A percentile compares a stretch with the other conserved stretches of the same genome.
These are phyloP conservation scores for Alaudala cheleensis DNA, from an alignment of 2,113 vertebrate genomes.

Conservation along the genomic window DNA sequence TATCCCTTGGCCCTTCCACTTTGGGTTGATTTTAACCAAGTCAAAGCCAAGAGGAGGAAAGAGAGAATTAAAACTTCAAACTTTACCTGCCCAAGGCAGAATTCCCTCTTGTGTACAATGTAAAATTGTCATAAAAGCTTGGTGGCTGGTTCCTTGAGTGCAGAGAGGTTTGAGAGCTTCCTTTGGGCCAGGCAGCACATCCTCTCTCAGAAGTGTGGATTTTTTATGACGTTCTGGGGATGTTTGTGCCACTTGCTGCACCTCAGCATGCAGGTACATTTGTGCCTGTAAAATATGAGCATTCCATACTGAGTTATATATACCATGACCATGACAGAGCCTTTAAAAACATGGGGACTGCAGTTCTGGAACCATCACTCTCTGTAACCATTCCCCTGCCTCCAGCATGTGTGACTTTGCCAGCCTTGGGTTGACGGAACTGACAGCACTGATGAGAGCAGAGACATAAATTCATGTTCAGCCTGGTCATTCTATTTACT, in stretches of 20 bases:
- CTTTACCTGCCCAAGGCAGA: neutral
- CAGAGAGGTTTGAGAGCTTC: neutral
- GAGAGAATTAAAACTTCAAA: neutral
- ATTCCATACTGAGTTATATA: neutral
- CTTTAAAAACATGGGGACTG: neutral
- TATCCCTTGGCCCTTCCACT: neutral
- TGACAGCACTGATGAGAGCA: neutral
- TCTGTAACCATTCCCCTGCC: neutral
- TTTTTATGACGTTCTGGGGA: neutral
- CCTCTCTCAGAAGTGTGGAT: rapidly evolving
- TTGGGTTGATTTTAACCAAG: neutral
- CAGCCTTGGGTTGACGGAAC: neutral
- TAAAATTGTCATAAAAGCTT: neutral
- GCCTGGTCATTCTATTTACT: neutral
- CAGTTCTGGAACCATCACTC: neutral
- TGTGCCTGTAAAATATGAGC: neutral
- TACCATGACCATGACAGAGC: neutral
- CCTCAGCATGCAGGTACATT: neutral
- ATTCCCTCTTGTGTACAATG: neutral
- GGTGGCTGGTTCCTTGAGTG: neutral
- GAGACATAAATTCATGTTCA: neutral
- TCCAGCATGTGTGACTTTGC: neutral
- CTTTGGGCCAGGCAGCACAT: neutral
- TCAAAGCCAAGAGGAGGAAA: neutral
- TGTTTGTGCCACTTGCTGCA: neutral